These are phyloP conservation scores for Carassius auratus DNA, from an alignment of 2,113 vertebrate genomes.

Conservation along the genomic window DNA sequence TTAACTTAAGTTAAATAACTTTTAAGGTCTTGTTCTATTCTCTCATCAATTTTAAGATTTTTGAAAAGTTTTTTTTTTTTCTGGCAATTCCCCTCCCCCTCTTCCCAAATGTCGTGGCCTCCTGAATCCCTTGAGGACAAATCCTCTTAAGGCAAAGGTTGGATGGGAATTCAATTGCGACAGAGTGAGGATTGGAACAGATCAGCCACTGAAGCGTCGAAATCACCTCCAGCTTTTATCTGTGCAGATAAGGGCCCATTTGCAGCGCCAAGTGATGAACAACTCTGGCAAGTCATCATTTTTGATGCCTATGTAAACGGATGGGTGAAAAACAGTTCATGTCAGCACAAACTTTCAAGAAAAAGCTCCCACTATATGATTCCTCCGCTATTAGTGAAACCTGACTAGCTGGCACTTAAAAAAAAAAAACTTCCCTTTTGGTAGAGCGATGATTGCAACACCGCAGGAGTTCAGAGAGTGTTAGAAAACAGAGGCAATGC, in stretches of 20 bases:
- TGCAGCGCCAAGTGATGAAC: slow-evolving; percentile 54
- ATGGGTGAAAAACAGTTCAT: slow-evolving; percentile 20
- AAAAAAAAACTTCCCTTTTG: background rate
- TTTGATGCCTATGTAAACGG: slow-evolving; percentile 50
- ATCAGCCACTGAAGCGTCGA: slow-evolving; percentile 68
- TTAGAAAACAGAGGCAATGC: slow-evolving; percentile 43
- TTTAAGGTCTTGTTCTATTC: slow-evolving; percentile 8
- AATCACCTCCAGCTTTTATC: slow-evolving; percentile 63
- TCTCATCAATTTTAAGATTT: background rate
- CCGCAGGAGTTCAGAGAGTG: slow-evolving; percentile 8
- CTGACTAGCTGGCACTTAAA: background rate
- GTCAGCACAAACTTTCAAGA: slow-evolving; percentile 23
- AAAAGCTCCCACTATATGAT: background rate
- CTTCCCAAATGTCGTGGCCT: slow-evolving; percentile 54
- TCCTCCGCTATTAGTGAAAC: background rate
- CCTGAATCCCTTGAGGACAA: slow-evolving; percentile 64
- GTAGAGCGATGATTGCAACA: slow-evolving; percentile 26
- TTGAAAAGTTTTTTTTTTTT: background rate
- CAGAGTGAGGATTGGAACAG: slow-evolving; percentile 67
- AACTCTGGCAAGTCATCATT: slow-evolving; percentile 61
- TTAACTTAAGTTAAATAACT: too few relatives aligned
- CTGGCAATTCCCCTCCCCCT: slow-evolving; percentile 19
- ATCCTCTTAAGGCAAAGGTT: slow-evolving; percentile 76
- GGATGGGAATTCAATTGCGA: slow-evolving; percentile 70
- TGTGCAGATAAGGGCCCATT: slow-evolving; percentile 66